Evolutionary conservation across 2,113 vertebrate species (phyloP).

Genomic region (Lagopus leucura): DNA sequence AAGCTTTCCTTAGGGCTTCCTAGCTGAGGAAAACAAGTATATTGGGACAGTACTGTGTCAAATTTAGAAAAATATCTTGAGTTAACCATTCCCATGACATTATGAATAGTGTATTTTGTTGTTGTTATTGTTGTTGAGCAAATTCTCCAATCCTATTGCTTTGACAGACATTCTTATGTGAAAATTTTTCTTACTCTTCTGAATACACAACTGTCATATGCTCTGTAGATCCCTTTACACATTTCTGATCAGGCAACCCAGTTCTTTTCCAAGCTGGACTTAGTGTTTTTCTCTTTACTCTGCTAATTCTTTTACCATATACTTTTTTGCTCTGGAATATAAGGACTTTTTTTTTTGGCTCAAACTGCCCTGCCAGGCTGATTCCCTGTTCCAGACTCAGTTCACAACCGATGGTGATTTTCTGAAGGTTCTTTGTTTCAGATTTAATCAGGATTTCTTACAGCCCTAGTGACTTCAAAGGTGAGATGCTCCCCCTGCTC

Average conservation of each 20-base stretch:
- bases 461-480: background rate
- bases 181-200: background rate
- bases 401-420: background rate
- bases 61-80: background rate
- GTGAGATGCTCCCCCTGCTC: background rate
- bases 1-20: background rate
- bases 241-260: background rate
- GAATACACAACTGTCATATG: background rate
- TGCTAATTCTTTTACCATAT: background rate
- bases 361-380: background rate
- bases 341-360: background rate
- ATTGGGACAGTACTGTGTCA: background rate
- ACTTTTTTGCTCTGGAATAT: background rate
- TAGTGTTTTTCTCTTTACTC: background rate
- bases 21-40: background rate
- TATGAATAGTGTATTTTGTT: background rate
- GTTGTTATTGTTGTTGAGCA: background rate
- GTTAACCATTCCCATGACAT: background rate
- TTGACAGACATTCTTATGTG: background rate
- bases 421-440: background rate
- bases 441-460: background rate
- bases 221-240: background rate
- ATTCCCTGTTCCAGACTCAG: background rate
- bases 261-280: background rate
- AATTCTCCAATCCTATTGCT: background rate